These are phyloP conservation scores for Isaurus tuberculatus DNA, from an alignment of 92 coral and sea anemone species.

Conservation along the genomic window DNA sequence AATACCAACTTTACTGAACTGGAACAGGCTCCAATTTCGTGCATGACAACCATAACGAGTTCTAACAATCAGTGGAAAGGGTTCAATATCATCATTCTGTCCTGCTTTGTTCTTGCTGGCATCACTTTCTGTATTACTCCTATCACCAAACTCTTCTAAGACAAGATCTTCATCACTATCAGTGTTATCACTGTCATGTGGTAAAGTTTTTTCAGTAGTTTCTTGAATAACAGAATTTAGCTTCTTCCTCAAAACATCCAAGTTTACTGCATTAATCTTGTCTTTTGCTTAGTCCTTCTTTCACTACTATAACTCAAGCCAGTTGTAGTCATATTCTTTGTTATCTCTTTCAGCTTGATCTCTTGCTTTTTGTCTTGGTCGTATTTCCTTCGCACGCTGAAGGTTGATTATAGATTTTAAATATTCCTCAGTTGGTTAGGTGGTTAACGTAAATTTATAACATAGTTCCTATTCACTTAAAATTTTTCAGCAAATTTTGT, in stretches of 20 bases:
- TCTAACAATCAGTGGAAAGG: constrained; percentile 37
- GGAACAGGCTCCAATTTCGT: constrained; percentile 4
- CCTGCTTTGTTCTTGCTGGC: constrained; percentile 40
- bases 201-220: constrained; percentile 33
- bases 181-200: constrained; percentile 2
- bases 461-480: constrained; percentile 47
- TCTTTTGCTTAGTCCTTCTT: constrained; percentile 33
- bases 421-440: constrained; percentile 35
- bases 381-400: too few relatives aligned
- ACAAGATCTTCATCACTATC: constrained; percentile 22
- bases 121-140: constrained; percentile 9
- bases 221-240: constrained; percentile 27
- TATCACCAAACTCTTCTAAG: constrained; percentile 1
- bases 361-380: constrained; percentile 39
- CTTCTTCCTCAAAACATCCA: constrained; percentile 42
- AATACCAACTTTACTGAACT: constrained; percentile 11
- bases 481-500: constrained; percentile 49
- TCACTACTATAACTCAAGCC: constrained; percentile 38
- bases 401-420: not conserved
- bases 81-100: constrained; percentile 38
- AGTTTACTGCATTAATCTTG: constrained; percentile 28
- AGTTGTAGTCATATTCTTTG: constrained; percentile 17
- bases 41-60: not conserved
- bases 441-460: constrained; percentile 43
- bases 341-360: constrained; percentile 10